Evolutionary conservation across 1,140 invertebrate genomes (phyloP).

Genomic region (fruit fly (Drosophila melanogaster)): Release_6_plus_ISO1_MT NT_033777.3:15751501-15752000

Average conservation of each 20-base stretch:
- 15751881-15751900: too few species aligned
- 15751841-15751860: too few species aligned
- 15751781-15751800: too few species aligned
- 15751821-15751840: too few species aligned
- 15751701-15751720: background rate
- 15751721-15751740: background rate
- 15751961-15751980: constrained; percentile 29
- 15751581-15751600: constrained; percentile 81
- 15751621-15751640: constrained; percentile 20
- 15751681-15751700: constrained; percentile 15
- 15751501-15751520: constrained; percentile 45
- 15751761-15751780: too few species aligned
- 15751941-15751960: constrained; percentile 14
- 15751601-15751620: constrained; percentile 52
- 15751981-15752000: constrained; percentile 24
- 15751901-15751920: background rate
- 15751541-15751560: constrained; percentile 50
- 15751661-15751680: constrained; percentile 64
- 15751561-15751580: constrained; percentile 76
- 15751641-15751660: constrained; percentile 47
- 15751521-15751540: background rate
- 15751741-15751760: background rate
- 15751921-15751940: background rate
- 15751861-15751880: too few species aligned
- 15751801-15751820: too few species aligned